These are phyloP conservation scores for Meandrina meandrites DNA, from an alignment of 92 coral and sea anemone species.

Conservation along the genomic window DNA sequence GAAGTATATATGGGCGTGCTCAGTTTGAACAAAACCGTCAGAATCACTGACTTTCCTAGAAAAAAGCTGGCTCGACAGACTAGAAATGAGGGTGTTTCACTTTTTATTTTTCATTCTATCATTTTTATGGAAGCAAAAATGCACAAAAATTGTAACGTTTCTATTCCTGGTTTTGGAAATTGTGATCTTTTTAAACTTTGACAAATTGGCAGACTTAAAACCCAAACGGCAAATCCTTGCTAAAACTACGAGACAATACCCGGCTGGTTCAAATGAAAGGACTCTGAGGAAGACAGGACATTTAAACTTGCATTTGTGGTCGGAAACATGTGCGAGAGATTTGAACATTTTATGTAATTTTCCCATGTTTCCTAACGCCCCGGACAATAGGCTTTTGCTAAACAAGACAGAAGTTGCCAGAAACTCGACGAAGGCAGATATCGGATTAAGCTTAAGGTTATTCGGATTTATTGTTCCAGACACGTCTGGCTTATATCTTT, in stretches of 20 bases:
- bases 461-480: slow-evolving; percentile 55
- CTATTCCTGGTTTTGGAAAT: neutral
- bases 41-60: no score
- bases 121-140: neutral
- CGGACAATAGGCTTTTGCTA: slow-evolving; percentile 8
- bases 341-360: slow-evolving; percentile 44
- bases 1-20: no score
- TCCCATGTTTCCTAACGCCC: slow-evolving; percentile 68
- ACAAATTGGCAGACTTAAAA: neutral
- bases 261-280: no score
- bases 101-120: neutral
- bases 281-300: neutral
- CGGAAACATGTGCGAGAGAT: slow-evolving; percentile 14
- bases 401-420: neutral
- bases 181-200: neutral
- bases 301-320: slow-evolving; percentile 51
- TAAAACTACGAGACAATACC: no score
- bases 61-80: neutral
- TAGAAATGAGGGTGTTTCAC: neutral
- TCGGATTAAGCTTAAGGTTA: slow-evolving; percentile 15
- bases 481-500: slow-evolving; percentile 43
- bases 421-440: neutral
- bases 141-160: neutral
- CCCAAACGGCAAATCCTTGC: neutral
- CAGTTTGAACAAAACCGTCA: no score